Evolutionary conservation across 1,140 invertebrate species (phyloP), one percentile per base, ranked within the genome.

Genomic region (Apis florea): DNA sequence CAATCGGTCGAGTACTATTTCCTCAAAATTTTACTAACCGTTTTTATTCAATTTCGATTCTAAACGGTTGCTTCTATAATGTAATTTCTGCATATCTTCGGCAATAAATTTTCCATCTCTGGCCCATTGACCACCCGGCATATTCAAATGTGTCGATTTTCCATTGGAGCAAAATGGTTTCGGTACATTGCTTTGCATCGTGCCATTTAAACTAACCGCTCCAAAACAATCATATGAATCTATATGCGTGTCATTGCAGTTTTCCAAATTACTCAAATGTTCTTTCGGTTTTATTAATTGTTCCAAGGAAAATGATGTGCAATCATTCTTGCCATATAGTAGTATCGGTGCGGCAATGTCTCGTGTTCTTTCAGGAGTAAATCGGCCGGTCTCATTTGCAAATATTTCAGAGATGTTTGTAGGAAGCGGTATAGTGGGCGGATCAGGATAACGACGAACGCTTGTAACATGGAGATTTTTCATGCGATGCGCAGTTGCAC

Each of bases 181-280:
- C 1, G 96, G 96, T 0, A 97, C 96, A 92, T 96, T 96, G 51
- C 94, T 96, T 89, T 97, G 96, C 96, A 96, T 96, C 0, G 94
- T 95, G 4, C 96, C 95, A 82, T 95, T 95, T 3, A 96, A 90
- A 90, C 94, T 96, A 2, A 96, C 94, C 2, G 95, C 94, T 21
- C 95, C 95, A n/a, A 94, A 93, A 78, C 95, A 96, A 86, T 96
- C 96, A 91, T 96, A 96, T n/a, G 95, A 95, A 69, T 95, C 95
- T 4, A 95, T 91, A 88, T 95, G 94, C 0, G 93, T 94, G 90
- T 96, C 95, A 85, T 87, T 77, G 91, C 91, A 68, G 13, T 68
- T 78, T 49, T 47, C 13, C 1, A 67, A 58, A 15, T 58, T 63
- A 8, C 54, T 78, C 1, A 53, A 64, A 12, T 24, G 10, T 1